Evolutionary conservation across 2,797 vertebrate genomes (phyloP).

Genomic region (Meda fulgida): DNA sequence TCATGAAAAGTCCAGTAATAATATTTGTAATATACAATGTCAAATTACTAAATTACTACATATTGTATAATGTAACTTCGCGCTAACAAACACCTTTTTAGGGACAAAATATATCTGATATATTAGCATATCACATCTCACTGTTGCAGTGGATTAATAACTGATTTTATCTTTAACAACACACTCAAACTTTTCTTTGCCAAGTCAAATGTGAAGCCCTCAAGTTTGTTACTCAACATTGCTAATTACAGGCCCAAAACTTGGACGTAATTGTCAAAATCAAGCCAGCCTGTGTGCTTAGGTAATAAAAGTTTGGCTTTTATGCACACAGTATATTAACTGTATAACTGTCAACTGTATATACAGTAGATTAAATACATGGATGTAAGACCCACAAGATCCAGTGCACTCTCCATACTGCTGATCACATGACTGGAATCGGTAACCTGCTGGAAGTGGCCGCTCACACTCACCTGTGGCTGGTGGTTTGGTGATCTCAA

Average conservation of each 20-base stretch:
- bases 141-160: conserved; percentile 3
- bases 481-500: conserved; percentile 96
- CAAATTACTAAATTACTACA: background rate
- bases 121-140: background rate
- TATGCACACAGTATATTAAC: too few relatives aligned
- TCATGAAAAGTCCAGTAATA: background rate
- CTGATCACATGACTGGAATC: background rate
- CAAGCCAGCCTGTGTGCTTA: background rate
- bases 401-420: background rate
- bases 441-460: background rate
- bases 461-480: conserved; percentile 65
- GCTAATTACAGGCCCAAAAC: background rate
- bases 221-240: background rate
- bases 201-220: background rate
- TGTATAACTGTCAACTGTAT: too few relatives aligned
- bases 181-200: background rate
- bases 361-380: too few relatives aligned
- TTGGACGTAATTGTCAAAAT: background rate
- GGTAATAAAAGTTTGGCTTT: background rate
- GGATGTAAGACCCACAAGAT: background rate
- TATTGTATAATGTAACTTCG: background rate
- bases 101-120: background rate
- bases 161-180: background rate
- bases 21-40: conserved; percentile 1
- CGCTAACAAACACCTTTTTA: background rate